These are phyloP conservation scores for Ursus arctos DNA, from an alignment of 2,113 vertebrate species.

Conservation along the genomic window DNA sequence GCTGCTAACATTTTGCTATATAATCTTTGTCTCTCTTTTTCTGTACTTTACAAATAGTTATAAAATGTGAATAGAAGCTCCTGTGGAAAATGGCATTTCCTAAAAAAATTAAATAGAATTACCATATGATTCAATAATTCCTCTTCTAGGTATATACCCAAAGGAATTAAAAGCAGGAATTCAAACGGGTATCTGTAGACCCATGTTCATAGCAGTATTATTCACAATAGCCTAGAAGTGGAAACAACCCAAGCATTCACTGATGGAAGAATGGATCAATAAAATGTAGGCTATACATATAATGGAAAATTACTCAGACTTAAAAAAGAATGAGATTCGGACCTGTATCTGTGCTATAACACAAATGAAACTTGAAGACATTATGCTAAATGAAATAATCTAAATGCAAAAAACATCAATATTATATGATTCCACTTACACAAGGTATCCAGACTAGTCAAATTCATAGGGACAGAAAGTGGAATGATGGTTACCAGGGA, in stretches of 20 bases:
- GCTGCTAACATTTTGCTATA: not conserved
- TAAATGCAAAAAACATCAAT: not conserved
- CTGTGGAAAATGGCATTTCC: not conserved
- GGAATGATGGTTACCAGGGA: not conserved
- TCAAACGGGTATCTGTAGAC: not conserved
- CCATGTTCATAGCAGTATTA: not conserved
- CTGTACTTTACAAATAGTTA: not conserved
- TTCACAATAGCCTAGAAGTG: not conserved
- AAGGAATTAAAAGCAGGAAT: not conserved
- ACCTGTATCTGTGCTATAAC: not conserved
- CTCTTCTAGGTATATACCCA: not conserved
- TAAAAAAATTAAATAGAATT: not conserved
- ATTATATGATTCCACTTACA: not conserved
- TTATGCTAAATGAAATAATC: not conserved
- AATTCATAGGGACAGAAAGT: not conserved
- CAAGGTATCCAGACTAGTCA: not conserved
- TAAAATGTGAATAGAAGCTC: not conserved
- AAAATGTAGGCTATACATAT: not conserved
- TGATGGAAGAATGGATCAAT: not conserved
- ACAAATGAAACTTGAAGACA: not conserved
- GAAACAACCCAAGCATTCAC: not conserved
- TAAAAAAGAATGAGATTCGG: not conserved
- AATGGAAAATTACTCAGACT: not conserved
- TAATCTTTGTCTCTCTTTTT: slow-evolving; percentile 3
- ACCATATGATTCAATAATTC: not conserved